Evolutionary conservation across 2,797 vertebrate genomes (phyloP), one percentile per base, ranked within the genome.

Genomic region (Urosaurus nigricauda): DNA sequence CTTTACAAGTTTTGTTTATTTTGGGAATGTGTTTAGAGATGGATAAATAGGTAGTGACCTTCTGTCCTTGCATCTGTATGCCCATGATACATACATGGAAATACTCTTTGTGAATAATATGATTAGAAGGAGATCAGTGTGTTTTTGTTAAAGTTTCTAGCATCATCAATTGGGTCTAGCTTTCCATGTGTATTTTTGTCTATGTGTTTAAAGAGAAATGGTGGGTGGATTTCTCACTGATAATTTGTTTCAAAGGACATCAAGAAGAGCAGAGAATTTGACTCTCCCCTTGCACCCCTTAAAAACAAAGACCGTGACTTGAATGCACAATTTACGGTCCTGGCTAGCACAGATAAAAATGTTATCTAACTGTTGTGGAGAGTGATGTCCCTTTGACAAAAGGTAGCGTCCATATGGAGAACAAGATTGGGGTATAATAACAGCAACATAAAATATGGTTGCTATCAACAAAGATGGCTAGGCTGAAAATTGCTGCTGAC

Each of bases 181-280:
- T n/a, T 17, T 75, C 19, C 13, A 32, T 63, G 7, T 47, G 37
- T 32, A 26, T 75, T 60, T 37, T 71, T 43, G 37, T 81, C 17
- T 29, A 14, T 16, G 56, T 4, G 2, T 60, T 85, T 35, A 47
- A 77, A 16, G 2, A 14, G 35, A 35, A 74, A 26, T 75, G 2
- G 16, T 79, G 21, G 43, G 88, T 43, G 82, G 51, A 47, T 9
- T 51, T 37, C 75, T 89, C 5, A 79, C 60, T 40, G 47, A 79
- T 43, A 60, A 60, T 84, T 19, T 82, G 12, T 87, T 60, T 88
- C 21, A 0, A 79, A n/a, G 19, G 47, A 21, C 2, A 13, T 26
- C 24, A 70, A 88, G n/a, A 82, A 88, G 83, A 92, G 88, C 19
- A 1, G 83, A 32, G 86, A 43, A 5, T 37, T 79, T 93, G 86